Conservation (phyloP, 92 coral and sea anemone genomes). For the Heliopora coerulea region DNA sequence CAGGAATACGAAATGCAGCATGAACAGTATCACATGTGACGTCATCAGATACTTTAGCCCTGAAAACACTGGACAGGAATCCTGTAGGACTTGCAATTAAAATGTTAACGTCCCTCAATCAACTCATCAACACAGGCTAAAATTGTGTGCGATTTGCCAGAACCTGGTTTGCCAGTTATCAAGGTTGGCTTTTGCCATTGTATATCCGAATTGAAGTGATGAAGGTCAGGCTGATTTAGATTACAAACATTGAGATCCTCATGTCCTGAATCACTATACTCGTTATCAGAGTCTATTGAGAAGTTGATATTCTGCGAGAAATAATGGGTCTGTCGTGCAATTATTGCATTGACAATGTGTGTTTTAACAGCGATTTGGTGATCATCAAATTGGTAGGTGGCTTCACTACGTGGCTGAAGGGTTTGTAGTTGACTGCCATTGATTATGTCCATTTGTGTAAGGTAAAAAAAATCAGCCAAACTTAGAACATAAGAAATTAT, state of each 20-base stretch:
- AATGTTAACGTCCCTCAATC: background rate
- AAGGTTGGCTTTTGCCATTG: slow-evolving; percentile 11
- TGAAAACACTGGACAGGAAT: slow-evolving; percentile 13
- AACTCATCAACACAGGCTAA: background rate
- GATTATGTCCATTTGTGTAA: slow-evolving; percentile 12
- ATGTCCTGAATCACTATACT: background rate
- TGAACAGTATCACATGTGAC: slow-evolving; percentile 25
- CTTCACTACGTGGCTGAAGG: background rate
- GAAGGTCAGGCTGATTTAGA: background rate
- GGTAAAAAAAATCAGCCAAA: background rate
- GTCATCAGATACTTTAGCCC: background rate
- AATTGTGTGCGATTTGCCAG: slow-evolving; percentile 17
- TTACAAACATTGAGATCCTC: no score
- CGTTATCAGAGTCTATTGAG: background rate
- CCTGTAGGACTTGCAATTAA: slow-evolving; percentile 13
- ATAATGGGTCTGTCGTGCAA: no score
- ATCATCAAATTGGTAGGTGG: background rate
- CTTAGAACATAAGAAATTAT: background rate
- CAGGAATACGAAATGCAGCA: slow-evolving; percentile 21
- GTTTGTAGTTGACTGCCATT: background rate
- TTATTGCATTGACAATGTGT: no score
- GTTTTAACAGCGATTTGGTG: no score
- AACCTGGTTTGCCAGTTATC: slow-evolving; percentile 28
- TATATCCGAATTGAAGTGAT: background rate
- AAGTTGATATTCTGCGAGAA: background rate